These are phyloP conservation scores for Acrocyrtus sp. DNA, from an alignment of 2,888 invertebrate genomes.

Conservation along the genomic window DNA sequence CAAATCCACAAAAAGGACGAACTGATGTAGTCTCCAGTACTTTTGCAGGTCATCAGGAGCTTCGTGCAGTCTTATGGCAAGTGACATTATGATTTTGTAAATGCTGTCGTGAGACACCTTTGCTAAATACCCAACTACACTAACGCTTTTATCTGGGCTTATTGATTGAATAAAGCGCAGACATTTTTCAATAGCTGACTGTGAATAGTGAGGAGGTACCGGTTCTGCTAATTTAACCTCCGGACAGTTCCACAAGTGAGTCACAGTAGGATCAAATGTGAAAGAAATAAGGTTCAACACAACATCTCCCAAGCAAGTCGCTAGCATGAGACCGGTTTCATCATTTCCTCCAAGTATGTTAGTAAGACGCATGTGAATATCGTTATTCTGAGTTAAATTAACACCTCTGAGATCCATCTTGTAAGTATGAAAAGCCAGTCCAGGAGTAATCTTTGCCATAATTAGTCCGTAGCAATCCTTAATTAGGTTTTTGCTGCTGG, in stretches of 20 bases:
- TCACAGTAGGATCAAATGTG: conserved; percentile 45
- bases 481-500: conserved; percentile 64
- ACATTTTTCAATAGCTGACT: conserved; percentile 29
- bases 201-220: conserved; percentile 48
- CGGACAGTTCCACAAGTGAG: conserved; percentile 42
- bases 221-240: conserved; percentile 49
- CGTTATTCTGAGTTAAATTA: conserved; percentile 14
- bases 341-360: conserved; percentile 38
- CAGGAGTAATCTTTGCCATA: conserved; percentile 53
- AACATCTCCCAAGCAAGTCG: conserved; percentile 45
- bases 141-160: conserved; percentile 31
- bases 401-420: not conserved
- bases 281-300: conserved; percentile 52
- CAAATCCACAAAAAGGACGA: conserved; percentile 53
- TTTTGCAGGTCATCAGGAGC: conserved; percentile 55
- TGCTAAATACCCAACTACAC: conserved; percentile 50
- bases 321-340: conserved; percentile 42
- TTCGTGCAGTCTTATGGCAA: conserved; percentile 52
- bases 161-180: conserved; percentile 38
- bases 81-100: conserved; percentile 50
- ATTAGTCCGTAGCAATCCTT: conserved; percentile 61
- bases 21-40: conserved; percentile 59
- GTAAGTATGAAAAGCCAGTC: conserved; percentile 17
- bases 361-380: conserved; percentile 43
- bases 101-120: conserved; percentile 40